Conservation (phyloP, 2,797 vertebrate genomes). For the Rhynchonycteris naso region DNA sequence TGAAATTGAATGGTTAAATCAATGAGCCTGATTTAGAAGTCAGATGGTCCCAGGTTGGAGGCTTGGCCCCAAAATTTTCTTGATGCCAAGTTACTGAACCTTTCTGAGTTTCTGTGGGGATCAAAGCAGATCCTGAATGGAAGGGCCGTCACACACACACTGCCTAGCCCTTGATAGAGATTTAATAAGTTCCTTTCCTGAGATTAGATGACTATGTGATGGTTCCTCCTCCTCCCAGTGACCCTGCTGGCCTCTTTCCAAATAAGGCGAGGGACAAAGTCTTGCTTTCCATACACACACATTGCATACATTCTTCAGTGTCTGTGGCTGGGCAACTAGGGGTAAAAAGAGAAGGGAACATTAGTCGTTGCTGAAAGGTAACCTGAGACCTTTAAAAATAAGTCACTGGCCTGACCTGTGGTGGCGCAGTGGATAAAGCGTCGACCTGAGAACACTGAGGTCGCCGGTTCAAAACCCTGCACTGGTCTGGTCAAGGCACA, state of each 20-base stretch:
- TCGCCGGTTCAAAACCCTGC: too few species aligned
- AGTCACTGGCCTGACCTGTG: background rate
- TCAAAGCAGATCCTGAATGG: background rate
- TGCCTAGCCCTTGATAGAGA: background rate
- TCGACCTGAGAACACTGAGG: too few species aligned
- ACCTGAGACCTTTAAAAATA: background rate
- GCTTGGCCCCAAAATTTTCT: background rate
- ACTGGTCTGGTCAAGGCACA: too few species aligned
- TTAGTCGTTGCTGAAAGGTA: background rate
- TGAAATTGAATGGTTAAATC: background rate
- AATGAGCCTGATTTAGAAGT: background rate
- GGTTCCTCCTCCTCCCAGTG: background rate
- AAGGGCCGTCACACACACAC: background rate
- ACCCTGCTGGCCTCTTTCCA: background rate
- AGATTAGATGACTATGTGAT: background rate
- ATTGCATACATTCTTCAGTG: background rate
- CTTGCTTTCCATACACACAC: background rate
- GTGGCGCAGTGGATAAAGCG: too few species aligned
- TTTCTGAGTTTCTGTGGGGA: background rate
- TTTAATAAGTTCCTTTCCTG: background rate
- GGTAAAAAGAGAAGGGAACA: background rate
- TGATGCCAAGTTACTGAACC: background rate
- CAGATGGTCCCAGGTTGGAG: background rate
- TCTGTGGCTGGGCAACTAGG: background rate
- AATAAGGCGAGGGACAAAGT: background rate